Evolutionary conservation across 37 sponge, comb jelly and placozoan genomes (phyloP), one percentile per base, ranked within the genome.

Genomic region (Ephydatia muelleri): DNA sequence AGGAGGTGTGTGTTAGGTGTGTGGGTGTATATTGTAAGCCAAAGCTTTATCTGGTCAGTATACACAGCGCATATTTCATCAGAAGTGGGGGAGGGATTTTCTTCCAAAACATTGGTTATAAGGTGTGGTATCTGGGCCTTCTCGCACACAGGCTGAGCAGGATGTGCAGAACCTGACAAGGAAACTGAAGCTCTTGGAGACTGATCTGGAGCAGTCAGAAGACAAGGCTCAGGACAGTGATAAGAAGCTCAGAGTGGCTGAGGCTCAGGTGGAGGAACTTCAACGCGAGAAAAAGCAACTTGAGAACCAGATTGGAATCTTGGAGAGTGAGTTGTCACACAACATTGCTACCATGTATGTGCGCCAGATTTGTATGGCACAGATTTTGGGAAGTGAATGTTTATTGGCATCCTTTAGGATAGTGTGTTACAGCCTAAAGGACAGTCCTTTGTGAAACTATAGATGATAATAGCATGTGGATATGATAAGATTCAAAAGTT

Each of bases 151-250:
- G 91, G 79, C 80, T 33, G 94, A 93, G 39, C 80, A 57, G 31
- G 88, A 89, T 14, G 75, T 84, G 30, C 66, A 87, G 34, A 31
- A n/a, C 16, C 73, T 78, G 19, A 47, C 35, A 13, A 65, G 87
- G 5, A 93, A 90, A 78, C 38, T 93, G n/a, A 83, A 83, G 26
- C 65, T 93, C 5, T n/a, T 87, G 39, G 90, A 90, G 34, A 72
- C 76, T 36, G 94, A 93, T 30, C 43, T 93, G 57, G 91, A 90
- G 31, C 73, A 35, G 23, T 76, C 94, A 0, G 94, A 93, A 34
- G 85, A 87, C 14, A 65, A 49, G 38, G 65, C 67, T 2, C 70
- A 35, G 2, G 84, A 86, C 22, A 33, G 32, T 28, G 28, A 27
- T 2, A 30, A 27, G 19, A 49, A 82, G 22, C 25, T 75, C 1